A percentile compares a stretch with the other conserved stretches of the same genome.
Evolutionary conservation across 2,113 vertebrate species (phyloP).

Genomic region (Sinocyclocheilus anophthalmus): DNA sequence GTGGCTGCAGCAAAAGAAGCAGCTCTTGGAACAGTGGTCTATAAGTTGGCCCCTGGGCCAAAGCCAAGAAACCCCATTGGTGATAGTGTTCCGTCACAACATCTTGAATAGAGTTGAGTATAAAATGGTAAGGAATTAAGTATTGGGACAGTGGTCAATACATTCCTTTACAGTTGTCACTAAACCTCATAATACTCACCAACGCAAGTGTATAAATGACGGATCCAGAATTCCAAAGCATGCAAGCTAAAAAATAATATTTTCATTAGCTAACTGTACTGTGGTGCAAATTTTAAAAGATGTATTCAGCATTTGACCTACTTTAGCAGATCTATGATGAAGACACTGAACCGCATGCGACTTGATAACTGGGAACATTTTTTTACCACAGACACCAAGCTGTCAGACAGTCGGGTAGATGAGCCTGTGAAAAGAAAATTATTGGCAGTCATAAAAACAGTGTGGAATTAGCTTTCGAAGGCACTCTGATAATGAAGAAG

Average conservation of each 20-base stretch:
- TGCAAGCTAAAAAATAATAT: constrained; percentile 78
- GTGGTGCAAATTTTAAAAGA: not conserved
- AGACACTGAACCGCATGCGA: constrained; percentile 90
- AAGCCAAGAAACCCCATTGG: constrained; percentile 88
- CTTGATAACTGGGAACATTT: constrained; percentile 85
- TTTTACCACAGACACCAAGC: constrained; percentile 85
- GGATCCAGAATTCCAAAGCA: constrained; percentile 94
- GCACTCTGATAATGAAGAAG: constrained; percentile 11
- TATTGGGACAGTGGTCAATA: not conserved
- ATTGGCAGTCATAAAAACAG: not conserved
- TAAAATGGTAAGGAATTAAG: not conserved
- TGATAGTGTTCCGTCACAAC: constrained; percentile 87
- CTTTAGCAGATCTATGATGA: constrained; percentile 96
- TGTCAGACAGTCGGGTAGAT: constrained; percentile 85
- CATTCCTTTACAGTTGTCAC: not conserved
- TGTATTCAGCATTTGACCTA: constrained; percentile 68
- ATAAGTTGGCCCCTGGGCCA: constrained; percentile 79
- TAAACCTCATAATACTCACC: constrained; percentile 71
- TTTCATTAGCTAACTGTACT: not conserved
- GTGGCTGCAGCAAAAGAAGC: constrained; percentile 89
- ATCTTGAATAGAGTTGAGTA: constrained; percentile 72
- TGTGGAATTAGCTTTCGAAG: not conserved
- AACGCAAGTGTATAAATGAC: constrained; percentile 88
- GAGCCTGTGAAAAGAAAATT: constrained; percentile 74
- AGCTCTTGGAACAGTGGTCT: constrained; percentile 89